phyloP scores from a whole-genome alignment of 2,113 vertebrate species.

The Brienomyrus brachyistius region DNA sequence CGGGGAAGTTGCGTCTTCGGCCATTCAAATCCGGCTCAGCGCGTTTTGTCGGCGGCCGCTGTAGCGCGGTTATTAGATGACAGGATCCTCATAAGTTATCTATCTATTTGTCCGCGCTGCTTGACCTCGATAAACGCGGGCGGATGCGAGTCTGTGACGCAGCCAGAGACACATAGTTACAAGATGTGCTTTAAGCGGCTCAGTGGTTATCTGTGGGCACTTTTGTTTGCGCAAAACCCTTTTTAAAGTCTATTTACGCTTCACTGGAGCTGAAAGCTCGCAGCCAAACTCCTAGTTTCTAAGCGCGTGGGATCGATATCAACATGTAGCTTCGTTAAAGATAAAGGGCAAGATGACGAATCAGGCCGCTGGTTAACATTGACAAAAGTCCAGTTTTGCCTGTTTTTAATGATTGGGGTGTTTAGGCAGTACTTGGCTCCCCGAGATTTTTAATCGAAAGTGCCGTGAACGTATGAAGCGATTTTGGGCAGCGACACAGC shows the following conservation, averaged over 20 bases:
- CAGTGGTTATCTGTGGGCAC: not conserved
- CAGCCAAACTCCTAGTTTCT: not conserved
- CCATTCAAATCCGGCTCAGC: not conserved
- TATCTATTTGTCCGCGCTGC: not conserved
- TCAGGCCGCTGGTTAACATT: not conserved
- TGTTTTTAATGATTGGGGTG: not conserved
- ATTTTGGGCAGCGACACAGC: not conserved
- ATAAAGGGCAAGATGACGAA: not conserved
- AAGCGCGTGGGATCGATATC: not conserved
- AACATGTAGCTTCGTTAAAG: not conserved
- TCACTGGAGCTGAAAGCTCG: not conserved
- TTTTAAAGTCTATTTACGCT: not conserved
- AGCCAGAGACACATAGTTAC: not conserved
- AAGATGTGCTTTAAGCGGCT: not conserved
- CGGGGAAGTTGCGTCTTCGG: not conserved
- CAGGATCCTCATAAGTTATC: not conserved
- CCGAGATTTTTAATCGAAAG: not conserved
- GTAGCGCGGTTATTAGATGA: not conserved
- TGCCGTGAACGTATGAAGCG: not conserved
- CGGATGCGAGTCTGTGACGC: not conserved
- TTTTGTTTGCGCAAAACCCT: not conserved
- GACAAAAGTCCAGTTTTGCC: not conserved
- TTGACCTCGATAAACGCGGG: not conserved
- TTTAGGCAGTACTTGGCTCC: not conserved
- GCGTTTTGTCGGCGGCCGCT: not conserved